phyloP scores from a whole-genome alignment of 2,113 vertebrate genomes.

The Camelus dromedarius region DNA sequence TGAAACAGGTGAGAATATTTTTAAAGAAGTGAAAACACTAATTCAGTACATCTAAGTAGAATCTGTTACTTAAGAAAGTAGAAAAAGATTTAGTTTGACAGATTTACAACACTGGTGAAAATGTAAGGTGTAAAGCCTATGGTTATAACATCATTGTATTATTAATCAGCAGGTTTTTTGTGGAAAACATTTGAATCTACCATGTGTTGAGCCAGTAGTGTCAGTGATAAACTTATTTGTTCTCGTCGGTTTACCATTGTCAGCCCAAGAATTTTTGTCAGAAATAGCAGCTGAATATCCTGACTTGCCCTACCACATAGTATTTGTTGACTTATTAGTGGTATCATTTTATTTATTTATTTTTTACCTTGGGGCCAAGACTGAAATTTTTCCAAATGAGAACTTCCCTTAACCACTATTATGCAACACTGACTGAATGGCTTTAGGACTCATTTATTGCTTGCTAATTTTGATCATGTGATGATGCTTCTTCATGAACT shows the following conservation, averaged over 20 bases:
- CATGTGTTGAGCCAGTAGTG: neutral
- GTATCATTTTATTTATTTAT: neutral
- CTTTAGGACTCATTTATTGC: slow-evolving; percentile 30
- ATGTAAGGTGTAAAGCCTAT: neutral
- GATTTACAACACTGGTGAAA: neutral
- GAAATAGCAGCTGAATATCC: neutral
- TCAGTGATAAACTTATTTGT: neutral
- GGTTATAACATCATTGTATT: neutral
- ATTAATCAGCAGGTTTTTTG: neutral
- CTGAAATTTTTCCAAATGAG: neutral
- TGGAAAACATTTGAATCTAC: neutral
- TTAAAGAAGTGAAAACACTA: neutral
- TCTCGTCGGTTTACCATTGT: neutral
- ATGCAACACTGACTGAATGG: neutral
- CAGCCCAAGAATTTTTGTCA: neutral
- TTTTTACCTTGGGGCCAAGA: neutral
- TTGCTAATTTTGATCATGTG: slow-evolving; percentile 22
- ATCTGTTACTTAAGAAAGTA: neutral
- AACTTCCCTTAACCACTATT: neutral
- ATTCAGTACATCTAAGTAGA: neutral
- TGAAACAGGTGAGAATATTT: neutral
- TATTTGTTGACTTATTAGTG: neutral
- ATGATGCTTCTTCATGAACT: slow-evolving; percentile 4
- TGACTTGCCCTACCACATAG: neutral
- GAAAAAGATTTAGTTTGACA: neutral